These are phyloP conservation scores for Fissipunctia ypsillon DNA, from an alignment of 2,888 invertebrate species.

Conservation along the genomic window DNA sequence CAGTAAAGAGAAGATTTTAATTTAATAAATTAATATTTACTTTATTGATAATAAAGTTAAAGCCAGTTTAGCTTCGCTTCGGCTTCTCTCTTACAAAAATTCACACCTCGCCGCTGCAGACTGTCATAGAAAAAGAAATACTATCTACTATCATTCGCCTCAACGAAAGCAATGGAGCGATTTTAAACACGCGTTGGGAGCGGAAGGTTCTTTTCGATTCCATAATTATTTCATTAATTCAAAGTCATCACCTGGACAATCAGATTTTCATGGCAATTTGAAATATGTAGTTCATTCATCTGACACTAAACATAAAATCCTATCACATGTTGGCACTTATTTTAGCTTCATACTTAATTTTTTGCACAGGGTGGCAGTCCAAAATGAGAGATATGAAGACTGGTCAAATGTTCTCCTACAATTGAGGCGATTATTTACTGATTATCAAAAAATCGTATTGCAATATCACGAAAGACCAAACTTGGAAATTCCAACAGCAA, in stretches of 20 bases:
- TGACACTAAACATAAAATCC: not conserved
- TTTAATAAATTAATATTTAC: too few species aligned
- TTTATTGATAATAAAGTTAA: too few species aligned
- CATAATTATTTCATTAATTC: not conserved
- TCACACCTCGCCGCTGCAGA: too few species aligned
- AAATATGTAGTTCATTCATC: not conserved
- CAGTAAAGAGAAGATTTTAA: too few species aligned
- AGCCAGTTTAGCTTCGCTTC: too few species aligned
- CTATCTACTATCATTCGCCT: too few species aligned
- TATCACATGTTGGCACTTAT: not conserved
- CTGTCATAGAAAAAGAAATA: not conserved
- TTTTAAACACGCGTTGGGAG: not conserved
- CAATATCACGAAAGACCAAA: conserved; percentile 95
- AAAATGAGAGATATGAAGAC: conserved; percentile 99
- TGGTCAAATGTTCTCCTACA: conserved; percentile 98
- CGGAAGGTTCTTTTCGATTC: not conserved
- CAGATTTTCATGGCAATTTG: not conserved
- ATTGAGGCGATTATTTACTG: conserved; percentile 96
- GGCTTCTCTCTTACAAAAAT: too few species aligned
- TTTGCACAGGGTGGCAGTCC: conserved; percentile 95
- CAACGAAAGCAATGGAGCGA: not conserved
- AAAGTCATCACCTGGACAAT: too few species aligned
- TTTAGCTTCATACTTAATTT: conserved; percentile 4
- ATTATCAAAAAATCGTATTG: conserved; percentile 96
- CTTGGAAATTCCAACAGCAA: conserved; percentile 94